Evolutionary conservation across 1,140 invertebrate species (phyloP), one percentile per base, ranked within the genome.

Genomic region (Magallana ariakensis): DNA sequence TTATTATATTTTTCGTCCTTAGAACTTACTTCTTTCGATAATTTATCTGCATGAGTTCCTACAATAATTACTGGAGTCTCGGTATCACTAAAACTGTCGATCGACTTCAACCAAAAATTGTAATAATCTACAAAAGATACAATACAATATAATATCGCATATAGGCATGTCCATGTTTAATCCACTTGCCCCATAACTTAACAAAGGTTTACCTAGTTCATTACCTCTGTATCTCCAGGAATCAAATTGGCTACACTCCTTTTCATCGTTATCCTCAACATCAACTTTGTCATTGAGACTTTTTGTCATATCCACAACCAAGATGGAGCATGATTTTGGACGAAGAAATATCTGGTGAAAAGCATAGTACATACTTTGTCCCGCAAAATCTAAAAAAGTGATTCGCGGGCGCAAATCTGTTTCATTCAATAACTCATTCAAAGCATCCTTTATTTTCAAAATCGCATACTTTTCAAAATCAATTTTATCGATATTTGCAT

Each of bases 21-120:
- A 33, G 33, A 3, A 33, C 26, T 70, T 26, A 70, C 62, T 19
- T 70, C 5, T 26, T n/a, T n/a, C 6, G 62, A 26, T 70, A 22
- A 22, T 22, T 19, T 19, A 22, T 70, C 62, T 22, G 62, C 62
- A 22, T 70, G 62, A 19, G n/a, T 70, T 6, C n/a, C 62, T 22
- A 70, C 62, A 19, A 70, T 22, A 0, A 70, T 70, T 9, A 70
- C 62, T 19, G 62, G 62, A 33, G 33, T 3, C 33, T 33, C 33
- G 33, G 33, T 33, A 33, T 33, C 33, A 33, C 33, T 33, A 33
- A 70, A 70, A 19, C 62, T 70, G 62, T 70, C 62, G 1, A 70
- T 22, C 7, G 62, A 70, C 19, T 70, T 70, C 62, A 70, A 22
- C 62, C 62, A 70, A 19, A 70, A 70, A 10, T 70, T 70, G 62